phyloP scores from a whole-genome alignment of 2,113 vertebrate species.

The Micromys minutus region DNA sequence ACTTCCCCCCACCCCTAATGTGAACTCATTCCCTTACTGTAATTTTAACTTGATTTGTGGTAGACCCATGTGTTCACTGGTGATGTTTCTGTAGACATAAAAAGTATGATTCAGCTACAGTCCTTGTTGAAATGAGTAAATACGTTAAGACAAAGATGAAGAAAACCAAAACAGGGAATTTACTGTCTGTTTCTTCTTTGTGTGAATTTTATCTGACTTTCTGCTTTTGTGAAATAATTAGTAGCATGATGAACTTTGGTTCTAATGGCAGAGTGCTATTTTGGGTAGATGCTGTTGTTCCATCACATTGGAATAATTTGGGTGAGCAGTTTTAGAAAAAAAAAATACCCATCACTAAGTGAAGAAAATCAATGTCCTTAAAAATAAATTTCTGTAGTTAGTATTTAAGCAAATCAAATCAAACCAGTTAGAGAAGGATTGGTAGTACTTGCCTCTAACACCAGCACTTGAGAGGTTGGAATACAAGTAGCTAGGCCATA shows the following conservation, averaged over 20 bases:
- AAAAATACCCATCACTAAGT: background rate
- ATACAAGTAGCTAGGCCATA: background rate
- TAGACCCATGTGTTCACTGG: background rate
- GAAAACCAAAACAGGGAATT: background rate
- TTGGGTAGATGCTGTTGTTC: background rate
- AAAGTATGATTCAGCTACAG: background rate
- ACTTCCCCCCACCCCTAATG: background rate
- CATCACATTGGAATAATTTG: background rate
- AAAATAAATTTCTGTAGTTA: background rate
- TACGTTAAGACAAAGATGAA: background rate
- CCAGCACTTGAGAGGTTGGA: background rate
- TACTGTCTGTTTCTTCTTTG: background rate
- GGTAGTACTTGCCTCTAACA: background rate
- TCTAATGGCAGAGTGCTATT: background rate
- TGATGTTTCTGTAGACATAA: background rate
- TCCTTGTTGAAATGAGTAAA: background rate
- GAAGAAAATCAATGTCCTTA: background rate
- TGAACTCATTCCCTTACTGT: background rate
- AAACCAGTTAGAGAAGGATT: background rate
- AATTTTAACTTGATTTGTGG: background rate
- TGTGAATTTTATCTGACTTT: constrained; percentile 18
- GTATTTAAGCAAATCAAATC: background rate
- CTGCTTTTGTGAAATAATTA: background rate
- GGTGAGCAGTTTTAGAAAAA: background rate
- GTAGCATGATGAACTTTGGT: background rate